Evolutionary conservation across 2,797 vertebrate species (phyloP).

Genomic region (Acanthurus tractus): DNA sequence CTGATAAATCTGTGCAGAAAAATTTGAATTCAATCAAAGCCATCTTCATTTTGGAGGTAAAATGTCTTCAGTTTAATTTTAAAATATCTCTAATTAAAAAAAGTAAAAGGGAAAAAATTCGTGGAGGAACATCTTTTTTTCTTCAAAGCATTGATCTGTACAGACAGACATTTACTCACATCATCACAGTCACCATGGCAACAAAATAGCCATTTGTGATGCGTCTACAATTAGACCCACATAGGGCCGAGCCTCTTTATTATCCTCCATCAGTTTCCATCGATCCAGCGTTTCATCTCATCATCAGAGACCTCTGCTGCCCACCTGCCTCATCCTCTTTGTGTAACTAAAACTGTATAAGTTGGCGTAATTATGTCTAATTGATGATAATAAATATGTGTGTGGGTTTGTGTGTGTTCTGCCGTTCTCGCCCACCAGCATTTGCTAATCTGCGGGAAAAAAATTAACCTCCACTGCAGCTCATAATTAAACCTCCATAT

Average conservation of each 20-base stretch:
- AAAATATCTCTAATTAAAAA: background rate
- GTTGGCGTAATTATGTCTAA: background rate
- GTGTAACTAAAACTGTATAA: background rate
- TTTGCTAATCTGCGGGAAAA: conserved; percentile 2
- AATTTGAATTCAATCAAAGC: too few species aligned
- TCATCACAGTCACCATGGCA: conserved; percentile 63
- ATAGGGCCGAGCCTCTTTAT: background rate
- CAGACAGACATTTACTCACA: conserved; percentile 23
- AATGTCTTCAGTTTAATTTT: conserved; percentile 2
- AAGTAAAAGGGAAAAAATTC: background rate
- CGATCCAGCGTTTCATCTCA: conserved; percentile 26
- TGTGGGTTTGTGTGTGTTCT: background rate
- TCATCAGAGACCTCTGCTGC: background rate
- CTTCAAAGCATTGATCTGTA: conserved; percentile 27
- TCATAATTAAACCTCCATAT: conserved; percentile 44
- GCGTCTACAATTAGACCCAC: conserved; percentile 40
- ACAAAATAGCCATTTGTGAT: conserved; percentile 48
- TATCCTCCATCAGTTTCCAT: conserved; percentile 17
- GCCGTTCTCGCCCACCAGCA: background rate
- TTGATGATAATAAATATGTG: background rate
- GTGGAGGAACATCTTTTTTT: conserved; percentile 12
- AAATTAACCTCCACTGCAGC: conserved; percentile 22
- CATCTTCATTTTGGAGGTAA: background rate
- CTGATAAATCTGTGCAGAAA: background rate
- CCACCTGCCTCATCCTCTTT: background rate